phyloP scores from a whole-genome alignment of 2,113 vertebrate genomes.

The Semnopithecus entellus region DNA sequence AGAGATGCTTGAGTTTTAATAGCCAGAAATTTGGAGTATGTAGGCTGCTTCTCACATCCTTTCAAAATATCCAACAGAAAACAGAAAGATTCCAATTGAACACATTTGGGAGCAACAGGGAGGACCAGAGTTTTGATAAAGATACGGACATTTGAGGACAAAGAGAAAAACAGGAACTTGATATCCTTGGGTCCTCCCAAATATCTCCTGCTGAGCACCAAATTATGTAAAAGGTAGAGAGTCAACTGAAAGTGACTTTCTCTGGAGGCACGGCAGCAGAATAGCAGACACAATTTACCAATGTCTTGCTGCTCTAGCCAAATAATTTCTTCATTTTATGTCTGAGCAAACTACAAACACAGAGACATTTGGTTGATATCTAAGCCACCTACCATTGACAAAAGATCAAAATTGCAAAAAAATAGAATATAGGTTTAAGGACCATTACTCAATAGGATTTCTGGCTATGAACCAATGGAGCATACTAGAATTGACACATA shows the following conservation, averaged over 20 bases:
- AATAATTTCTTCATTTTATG: neutral
- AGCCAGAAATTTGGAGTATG: neutral
- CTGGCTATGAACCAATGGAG: neutral
- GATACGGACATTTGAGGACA: neutral
- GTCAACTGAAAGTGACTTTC: neutral
- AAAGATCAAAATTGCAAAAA: neutral
- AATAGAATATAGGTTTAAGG: neutral
- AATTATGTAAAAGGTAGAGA: neutral
- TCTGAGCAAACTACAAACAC: neutral
- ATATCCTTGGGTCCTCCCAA: neutral
- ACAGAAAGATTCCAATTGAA: neutral
- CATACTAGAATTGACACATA: neutral
- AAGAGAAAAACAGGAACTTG: neutral
- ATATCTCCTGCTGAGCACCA: neutral
- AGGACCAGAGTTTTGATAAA: neutral
- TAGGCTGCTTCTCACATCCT: neutral
- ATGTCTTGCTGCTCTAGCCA: neutral
- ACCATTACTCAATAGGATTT: neutral
- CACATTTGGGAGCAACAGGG: neutral
- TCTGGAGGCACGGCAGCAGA: neutral
- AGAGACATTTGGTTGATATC: neutral
- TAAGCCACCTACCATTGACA: neutral
- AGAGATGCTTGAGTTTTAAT: neutral
- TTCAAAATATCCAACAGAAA: neutral
- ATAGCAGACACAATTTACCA: neutral